Evolutionary conservation across 1,140 invertebrate genomes (phyloP), one percentile per base, ranked within the genome.

Genomic region (Ips typographus): DNA sequence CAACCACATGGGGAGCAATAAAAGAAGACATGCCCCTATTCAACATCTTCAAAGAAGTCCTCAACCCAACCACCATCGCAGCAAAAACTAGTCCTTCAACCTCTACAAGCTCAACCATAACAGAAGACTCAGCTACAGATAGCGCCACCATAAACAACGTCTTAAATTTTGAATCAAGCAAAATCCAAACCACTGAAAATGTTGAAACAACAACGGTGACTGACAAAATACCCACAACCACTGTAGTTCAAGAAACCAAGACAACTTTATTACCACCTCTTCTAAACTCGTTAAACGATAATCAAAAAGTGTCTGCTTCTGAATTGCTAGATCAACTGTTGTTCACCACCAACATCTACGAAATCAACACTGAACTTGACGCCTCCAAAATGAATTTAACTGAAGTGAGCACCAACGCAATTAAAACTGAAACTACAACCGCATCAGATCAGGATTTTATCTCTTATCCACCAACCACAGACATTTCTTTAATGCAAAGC

Each of bases 271-370:
- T 70, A 41, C 68, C 68, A 8, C 60, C 68, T 1, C 38, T 70
- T 40, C 43, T 70, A 38, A 53, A 51, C 38, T 63, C 68, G 7
- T 40, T 70, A 41, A 66, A 55, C 42, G 40, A 69, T 4, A 62
- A 68, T 5, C 61, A 72, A 36, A 72, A 65, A 44, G 6, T 65
- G 39, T 69, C 71, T n/a, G 61, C 74, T 2, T 67, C 72, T 38
- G 71, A 70, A 41, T 22, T 72, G 7, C 61, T 75, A 5, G 65
- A 77, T 58, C 70, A 77, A 59, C 55, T 78, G 3, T 52, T 77
- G 41, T 69, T 73, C 5, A 77, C 77, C 3, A 77, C 76, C 3
- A 77, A 77, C 61, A 76, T 77, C 52, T 77, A 78, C 60, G 74
- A 77, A 68, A 76, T 78, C 2, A 78, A 78, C 65, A 72, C 76